Base-by-base conservation (phyloP, 2,113 vertebrate genomes). In the Melierax canorus region DNA sequence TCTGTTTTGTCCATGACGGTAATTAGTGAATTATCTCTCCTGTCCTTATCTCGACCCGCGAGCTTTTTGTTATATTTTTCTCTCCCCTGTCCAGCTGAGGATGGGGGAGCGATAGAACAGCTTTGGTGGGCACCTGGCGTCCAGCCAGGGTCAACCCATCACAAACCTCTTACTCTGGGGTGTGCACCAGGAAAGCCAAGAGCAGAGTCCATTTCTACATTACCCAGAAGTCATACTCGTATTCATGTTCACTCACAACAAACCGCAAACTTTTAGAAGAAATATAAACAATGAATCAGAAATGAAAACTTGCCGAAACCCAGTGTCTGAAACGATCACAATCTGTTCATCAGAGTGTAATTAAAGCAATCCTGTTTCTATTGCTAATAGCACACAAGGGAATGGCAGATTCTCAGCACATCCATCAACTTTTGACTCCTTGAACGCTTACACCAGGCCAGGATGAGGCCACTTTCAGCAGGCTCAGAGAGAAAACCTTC, bases 201-300 rank as follows among this genome's bases (percentile, higher is more conserved):
- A 60, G 69, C 71, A 80, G 27, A 39, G 22, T 0, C 10, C 60
- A n/a, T 7, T 30, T 38, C 41, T 2, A 2, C 11, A 0, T 5
- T 1, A 41, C 60, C 50, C 63, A 11, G 21, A 34, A 3, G 6
- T 9, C 51, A 29, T 2, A 0, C 46, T 36, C 0, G 0, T 7
- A 12, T 9, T 7, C 73, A 38, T 1, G 3, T 8, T 36, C 32
- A 7, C 38, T 62, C 72, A 7, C 5, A 1, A 16, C 38, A 23
- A 59, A 46, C 30, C 6, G 39, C 50, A 64, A 30, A 22, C n/a
- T 50, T 24, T 2, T 0, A 63, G 68, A 16, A 91, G 23, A 69
- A 77, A 20, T 7, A 29, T 1, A 22, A 74, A 64, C 51, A 22
- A 34, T 2, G 15, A 38, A 63, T 19, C 26, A 10, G 8, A 73